phyloP scores from a whole-genome alignment of 2,113 vertebrate species.

The Microcebus tavaratra region DNA sequence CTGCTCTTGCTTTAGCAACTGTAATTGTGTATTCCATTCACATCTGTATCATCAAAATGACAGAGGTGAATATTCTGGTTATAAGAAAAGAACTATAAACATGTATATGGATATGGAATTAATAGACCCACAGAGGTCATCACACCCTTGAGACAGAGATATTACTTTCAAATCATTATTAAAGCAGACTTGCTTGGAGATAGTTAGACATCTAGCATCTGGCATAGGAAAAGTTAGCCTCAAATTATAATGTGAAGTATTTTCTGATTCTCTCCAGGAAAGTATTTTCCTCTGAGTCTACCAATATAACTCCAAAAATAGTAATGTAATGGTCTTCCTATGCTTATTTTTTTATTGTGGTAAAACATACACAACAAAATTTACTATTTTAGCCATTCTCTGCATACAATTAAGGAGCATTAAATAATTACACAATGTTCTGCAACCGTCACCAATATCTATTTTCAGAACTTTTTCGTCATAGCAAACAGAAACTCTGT shows the following conservation, averaged over 20 bases:
- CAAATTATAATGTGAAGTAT: constrained; percentile 14
- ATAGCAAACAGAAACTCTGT: background rate
- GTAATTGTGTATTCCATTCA: constrained; percentile 55
- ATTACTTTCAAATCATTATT: constrained; percentile 59
- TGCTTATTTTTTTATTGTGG: background rate
- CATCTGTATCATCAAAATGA: constrained; percentile 60
- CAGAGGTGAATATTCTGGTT: constrained; percentile 67
- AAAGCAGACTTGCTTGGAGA: background rate
- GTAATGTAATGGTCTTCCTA: background rate
- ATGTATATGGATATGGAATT: constrained; percentile 63
- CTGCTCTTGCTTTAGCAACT: background rate
- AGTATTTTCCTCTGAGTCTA: background rate
- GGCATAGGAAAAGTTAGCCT: background rate
- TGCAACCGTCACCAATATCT: background rate
- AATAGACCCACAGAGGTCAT: constrained; percentile 63
- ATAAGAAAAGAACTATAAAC: constrained; percentile 74
- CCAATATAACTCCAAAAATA: constrained; percentile 31
- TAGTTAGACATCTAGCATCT: constrained; percentile 11
- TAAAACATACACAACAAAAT: background rate
- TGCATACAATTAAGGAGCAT: background rate
- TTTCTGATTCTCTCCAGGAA: constrained; percentile 32
- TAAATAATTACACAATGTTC: background rate
- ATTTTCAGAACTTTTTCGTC: constrained; percentile 10
- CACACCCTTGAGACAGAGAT: constrained; percentile 65
- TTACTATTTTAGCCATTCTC: background rate